phyloP scores from a whole-genome alignment of 2,888 invertebrate genomes.

The Lamellibrachia columna region DNA sequence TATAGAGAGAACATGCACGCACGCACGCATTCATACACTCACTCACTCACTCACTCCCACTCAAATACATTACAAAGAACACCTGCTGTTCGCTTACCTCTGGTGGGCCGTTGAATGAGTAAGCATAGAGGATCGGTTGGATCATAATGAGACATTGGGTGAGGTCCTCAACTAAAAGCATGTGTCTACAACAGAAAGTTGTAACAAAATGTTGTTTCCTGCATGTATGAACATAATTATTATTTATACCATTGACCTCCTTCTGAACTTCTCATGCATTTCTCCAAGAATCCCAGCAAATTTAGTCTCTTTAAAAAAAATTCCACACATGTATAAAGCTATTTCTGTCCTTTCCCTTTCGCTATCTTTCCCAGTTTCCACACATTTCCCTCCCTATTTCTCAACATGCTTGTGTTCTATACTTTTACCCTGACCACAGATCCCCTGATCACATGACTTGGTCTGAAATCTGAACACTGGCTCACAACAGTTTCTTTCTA shows the following conservation, averaged over 20 bases:
- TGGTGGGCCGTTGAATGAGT: constrained; percentile 96
- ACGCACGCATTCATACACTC: not conserved
- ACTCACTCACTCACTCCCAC: not conserved
- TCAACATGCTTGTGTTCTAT: not conserved
- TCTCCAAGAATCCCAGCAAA: too few species aligned
- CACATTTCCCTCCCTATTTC: too few species aligned
- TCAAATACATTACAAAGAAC: not conserved
- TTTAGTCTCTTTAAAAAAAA: too few species aligned
- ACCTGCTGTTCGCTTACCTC: constrained; percentile 64
- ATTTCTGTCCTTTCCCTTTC: too few species aligned
- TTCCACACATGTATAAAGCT: too few species aligned
- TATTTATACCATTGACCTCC: not conserved
- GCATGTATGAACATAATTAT: not conserved
- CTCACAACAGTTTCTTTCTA: not conserved
- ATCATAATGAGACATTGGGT: constrained; percentile 99
- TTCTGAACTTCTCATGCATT: too few species aligned
- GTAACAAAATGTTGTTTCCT: not conserved
- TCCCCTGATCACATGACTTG: not conserved
- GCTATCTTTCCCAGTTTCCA: too few species aligned
- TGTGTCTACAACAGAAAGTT: constrained; percentile 75
- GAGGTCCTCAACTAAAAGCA: constrained; percentile 95
- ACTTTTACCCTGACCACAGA: not conserved
- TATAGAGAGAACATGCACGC: too few species aligned
- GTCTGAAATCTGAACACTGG: not conserved
- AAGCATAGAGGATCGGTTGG: constrained; percentile 98